These are phyloP conservation scores for Napeogenes sylphis DNA, from an alignment of 2,888 invertebrate species.

Conservation along the genomic window DNA sequence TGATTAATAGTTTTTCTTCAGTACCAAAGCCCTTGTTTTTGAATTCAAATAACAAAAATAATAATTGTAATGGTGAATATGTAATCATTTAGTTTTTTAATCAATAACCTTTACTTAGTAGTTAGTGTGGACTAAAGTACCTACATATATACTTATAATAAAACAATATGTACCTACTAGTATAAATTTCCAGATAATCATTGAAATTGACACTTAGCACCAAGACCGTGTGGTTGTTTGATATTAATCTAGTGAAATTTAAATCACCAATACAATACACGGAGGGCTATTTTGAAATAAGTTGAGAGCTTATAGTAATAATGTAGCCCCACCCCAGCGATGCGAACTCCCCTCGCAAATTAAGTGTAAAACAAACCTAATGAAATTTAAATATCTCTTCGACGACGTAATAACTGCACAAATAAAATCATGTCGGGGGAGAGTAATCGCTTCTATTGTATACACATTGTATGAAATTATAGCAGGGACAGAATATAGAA, in stretches of 20 bases:
- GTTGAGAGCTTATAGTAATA: slow-evolving; percentile 59
- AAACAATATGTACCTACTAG: not conserved
- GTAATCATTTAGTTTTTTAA: too few relatives aligned
- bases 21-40: too few relatives aligned
- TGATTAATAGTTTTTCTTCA: too few relatives aligned
- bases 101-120: too few relatives aligned
- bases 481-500: slow-evolving; percentile 51
- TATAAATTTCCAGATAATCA: slow-evolving; percentile 25
- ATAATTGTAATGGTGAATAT: too few relatives aligned
- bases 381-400: slow-evolving; percentile 77
- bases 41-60: too few relatives aligned
- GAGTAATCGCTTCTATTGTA: slow-evolving; percentile 73
- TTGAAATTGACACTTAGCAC: slow-evolving; percentile 24
- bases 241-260: slow-evolving; percentile 64
- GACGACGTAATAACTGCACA: slow-evolving; percentile 74
- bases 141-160: too few relatives aligned
- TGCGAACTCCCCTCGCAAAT: slow-evolving; percentile 71
- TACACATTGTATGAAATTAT: slow-evolving; percentile 65
- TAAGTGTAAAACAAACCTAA: slow-evolving; percentile 79
- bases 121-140: too few relatives aligned
- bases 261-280: slow-evolving; percentile 63
- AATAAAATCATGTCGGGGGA: slow-evolving; percentile 76
- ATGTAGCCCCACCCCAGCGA: slow-evolving; percentile 64
- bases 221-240: slow-evolving; percentile 47
- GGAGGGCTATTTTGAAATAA: slow-evolving; percentile 61